Percentiles rank a stretch among this genome's conserved stretches.
Conservation (phyloP, 2,888 invertebrate species). For the Oscheius myriophilus region DNA sequence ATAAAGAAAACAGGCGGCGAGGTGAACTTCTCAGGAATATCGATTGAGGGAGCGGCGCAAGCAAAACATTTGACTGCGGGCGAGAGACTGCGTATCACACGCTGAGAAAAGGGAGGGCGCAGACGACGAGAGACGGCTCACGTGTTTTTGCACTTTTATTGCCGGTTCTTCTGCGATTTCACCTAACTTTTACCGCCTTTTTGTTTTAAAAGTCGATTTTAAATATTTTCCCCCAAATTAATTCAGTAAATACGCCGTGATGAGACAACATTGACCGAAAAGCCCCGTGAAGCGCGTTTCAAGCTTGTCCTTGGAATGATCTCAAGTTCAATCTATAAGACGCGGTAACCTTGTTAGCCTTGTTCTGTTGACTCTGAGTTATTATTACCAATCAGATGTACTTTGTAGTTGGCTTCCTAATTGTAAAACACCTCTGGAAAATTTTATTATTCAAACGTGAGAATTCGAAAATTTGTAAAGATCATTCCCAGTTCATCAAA, state of each 20-base stretch:
- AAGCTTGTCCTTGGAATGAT: no score
- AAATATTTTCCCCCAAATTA: no score
- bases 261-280: no score
- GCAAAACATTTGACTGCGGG: conserved; percentile 21
- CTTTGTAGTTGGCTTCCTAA: no score
- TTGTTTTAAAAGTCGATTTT: neutral
- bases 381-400: no score
- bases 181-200: neutral
- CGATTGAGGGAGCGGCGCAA: conserved; percentile 31
- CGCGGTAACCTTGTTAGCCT: no score
- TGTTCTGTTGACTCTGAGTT: no score
- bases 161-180: conserved; percentile 6
- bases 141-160: conserved; percentile 30
- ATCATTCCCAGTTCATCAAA: neutral
- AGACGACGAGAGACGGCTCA: conserved; percentile 17
- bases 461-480: conserved; percentile 9
- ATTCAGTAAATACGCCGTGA: no score
- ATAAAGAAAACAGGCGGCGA: conserved; percentile 4
- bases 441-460: conserved; percentile 1
- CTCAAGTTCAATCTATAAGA: no score
- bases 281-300: no score
- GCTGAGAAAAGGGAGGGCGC: conserved; percentile 7
- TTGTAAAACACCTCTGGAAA: neutral
- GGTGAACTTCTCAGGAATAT: conserved; percentile 34
- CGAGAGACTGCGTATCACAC: conserved; percentile 18